phyloP scores from a whole-genome alignment of 1,140 invertebrate species.

The Holcopasites calliopsidis region DNA sequence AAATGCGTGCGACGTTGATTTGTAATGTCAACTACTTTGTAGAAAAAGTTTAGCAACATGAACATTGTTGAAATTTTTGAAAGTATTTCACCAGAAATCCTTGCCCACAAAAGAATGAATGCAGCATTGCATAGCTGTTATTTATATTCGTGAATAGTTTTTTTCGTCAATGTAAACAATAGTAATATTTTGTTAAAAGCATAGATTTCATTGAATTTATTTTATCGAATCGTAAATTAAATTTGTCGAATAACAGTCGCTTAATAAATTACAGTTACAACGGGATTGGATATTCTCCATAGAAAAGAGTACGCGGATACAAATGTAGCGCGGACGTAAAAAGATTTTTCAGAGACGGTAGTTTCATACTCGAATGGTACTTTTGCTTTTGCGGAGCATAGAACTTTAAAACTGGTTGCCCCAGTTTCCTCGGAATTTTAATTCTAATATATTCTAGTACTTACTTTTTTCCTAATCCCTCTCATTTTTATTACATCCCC shows the following conservation, averaged over 20 bases:
- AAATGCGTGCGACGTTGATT: slow-evolving; percentile 33
- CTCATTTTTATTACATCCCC: not conserved
- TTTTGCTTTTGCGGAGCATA: slow-evolving; percentile 27
- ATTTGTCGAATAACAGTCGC: not conserved
- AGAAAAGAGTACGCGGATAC: slow-evolving; percentile 27
- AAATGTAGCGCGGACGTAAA: slow-evolving; percentile 45
- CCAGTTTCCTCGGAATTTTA: slow-evolving; percentile 56
- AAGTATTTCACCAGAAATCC: not conserved
- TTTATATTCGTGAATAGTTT: too few relatives aligned
- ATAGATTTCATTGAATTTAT: not conserved
- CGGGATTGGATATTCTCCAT: not conserved
- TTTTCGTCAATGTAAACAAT: not conserved
- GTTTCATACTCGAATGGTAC: slow-evolving; percentile 34
- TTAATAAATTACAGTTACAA: not conserved
- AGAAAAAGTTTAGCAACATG: slow-evolving; percentile 7
- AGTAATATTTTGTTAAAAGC: not conserved
- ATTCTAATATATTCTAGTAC: slow-evolving; percentile 46
- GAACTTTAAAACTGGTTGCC: slow-evolving; percentile 52
- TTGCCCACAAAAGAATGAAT: not conserved
- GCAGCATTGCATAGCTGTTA: not conserved
- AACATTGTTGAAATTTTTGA: not conserved
- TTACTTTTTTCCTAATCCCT: not conserved
- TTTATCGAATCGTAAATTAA: not conserved
- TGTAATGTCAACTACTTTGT: slow-evolving; percentile 21
- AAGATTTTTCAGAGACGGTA: slow-evolving; percentile 54